Evolutionary conservation across 2,797 vertebrate genomes (phyloP), one percentile per base, ranked within the genome.

Genomic region (Falco naumanni): DNA sequence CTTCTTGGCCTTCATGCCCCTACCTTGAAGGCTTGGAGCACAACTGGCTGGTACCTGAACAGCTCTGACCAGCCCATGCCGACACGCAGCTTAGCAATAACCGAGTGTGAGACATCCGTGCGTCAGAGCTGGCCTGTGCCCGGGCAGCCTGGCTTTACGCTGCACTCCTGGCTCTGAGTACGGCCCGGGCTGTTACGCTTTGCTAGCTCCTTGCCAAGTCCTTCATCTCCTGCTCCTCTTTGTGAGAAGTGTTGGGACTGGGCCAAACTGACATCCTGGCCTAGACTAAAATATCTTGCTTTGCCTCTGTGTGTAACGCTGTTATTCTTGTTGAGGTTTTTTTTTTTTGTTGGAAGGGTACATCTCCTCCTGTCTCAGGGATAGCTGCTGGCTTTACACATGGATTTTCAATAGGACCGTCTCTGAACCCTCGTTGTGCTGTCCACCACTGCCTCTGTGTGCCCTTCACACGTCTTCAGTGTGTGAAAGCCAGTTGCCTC

Each of bases 291-390:
- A 59, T 9, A 8, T 2, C 64, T 28, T 24, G 45, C 77, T 56
- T 24, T 41, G 84, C 6, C 53, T 77, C 51, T 0, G 1, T 0
- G 1, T 20, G 41, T 59, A 39, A 47, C 57, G 0, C 10, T 14
- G 10, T 39, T 57, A 13, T 15, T 82, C 56, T 13, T 63, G 34
- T 8, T 33, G 45, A 43, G 41, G 54, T 17, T 17, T 9, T 41
- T 45, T 61, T n/a, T 9, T 34, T 45, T 61, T n/a, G 9, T 9
- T 5, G 7, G 14, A 84, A 51, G 18, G 54, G 7, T 16, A 4
- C 4, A 9, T 24, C 50, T 53, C 34, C 37, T 68, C 47, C 91
- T 31, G 39, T 6, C 57, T 34, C 11, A 6, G 83, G 60, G 22
- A 29, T 33, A 34, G 18, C 47, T 1, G 4, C n/a, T 48, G 69